These are phyloP conservation scores for Nothocercus julius DNA, from an alignment of 2,113 vertebrate genomes.

Conservation along the genomic window DNA sequence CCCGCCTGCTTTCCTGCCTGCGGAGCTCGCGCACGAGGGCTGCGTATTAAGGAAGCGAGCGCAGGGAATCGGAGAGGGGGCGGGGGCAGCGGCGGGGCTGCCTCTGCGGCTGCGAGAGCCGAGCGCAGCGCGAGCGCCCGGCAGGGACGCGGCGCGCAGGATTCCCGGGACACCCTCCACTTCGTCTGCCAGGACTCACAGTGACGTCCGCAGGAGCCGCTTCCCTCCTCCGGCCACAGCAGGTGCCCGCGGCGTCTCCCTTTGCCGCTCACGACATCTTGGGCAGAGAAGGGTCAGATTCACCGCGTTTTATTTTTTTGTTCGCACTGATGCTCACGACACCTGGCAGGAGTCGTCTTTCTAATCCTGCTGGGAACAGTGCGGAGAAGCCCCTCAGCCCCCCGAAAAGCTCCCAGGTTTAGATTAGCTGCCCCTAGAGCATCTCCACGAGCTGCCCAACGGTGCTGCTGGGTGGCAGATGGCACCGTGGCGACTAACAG, in stretches of 20 bases:
- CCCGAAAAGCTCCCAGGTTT: not conserved
- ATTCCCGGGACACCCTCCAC: not conserved
- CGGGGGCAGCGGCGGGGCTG: not conserved
- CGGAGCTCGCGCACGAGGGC: not conserved
- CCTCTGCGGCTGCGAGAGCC: not conserved
- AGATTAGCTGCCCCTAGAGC: not conserved
- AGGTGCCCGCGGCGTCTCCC: not conserved
- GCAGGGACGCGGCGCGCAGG: not conserved
- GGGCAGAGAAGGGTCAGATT: rapidly evolving
- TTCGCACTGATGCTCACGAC: not conserved
- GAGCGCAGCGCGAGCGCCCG: no score
- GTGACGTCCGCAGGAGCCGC: rapidly evolving
- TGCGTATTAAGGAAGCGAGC: not conserved
- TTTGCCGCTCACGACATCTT: not conserved
- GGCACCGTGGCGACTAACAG: not conserved
- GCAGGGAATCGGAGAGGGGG: rapidly evolving
- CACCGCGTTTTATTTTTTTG: not conserved
- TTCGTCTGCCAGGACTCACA: rapidly evolving
- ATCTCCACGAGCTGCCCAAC: rapidly evolving
- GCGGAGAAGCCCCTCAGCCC: not conserved
- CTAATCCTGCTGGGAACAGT: not conserved
- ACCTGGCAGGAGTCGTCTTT: not conserved
- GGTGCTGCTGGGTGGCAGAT: not conserved
- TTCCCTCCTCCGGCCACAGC: not conserved
- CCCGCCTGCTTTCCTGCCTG: not conserved